These are phyloP conservation scores for Andrena cerasifolii DNA, from an alignment of 1,140 invertebrate genomes.

Conservation along the genomic window DNA sequence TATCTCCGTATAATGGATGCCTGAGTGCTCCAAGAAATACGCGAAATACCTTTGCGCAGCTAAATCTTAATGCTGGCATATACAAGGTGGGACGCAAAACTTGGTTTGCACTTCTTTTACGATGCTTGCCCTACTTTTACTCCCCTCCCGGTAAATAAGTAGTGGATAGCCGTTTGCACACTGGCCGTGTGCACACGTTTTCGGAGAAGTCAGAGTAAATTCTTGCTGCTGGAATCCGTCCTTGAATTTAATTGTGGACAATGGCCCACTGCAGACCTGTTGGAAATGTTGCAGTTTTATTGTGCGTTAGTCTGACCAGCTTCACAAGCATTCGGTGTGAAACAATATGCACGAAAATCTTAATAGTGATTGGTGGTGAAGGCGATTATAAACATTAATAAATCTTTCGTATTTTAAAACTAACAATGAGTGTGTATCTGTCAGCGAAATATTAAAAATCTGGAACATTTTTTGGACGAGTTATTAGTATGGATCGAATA, in stretches of 20 bases:
- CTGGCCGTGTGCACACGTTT: conserved; percentile 17
- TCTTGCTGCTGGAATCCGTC: conserved; percentile 44
- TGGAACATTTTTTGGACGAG: too few species aligned
- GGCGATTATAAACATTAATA: too few species aligned
- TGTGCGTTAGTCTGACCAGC: not conserved
- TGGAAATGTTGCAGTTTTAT: conserved; percentile 1
- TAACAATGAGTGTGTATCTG: too few species aligned
- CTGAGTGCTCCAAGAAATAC: conserved; percentile 42
- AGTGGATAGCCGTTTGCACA: conserved; percentile 24
- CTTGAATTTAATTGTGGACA: conserved; percentile 60
- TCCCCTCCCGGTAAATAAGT: conserved; percentile 43
- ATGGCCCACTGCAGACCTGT: not conserved
- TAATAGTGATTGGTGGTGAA: too few species aligned
- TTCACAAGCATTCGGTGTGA: not conserved
- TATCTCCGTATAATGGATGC: not conserved
- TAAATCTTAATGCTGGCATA: conserved; percentile 51
- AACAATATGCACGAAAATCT: too few species aligned
- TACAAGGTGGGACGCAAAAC: conserved; percentile 45
- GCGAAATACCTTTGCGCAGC: conserved; percentile 37
- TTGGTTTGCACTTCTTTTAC: conserved; percentile 53
- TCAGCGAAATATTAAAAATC: too few species aligned
- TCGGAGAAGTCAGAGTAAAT: conserved; percentile 35
- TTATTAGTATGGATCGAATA: too few species aligned
- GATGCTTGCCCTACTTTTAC: conserved; percentile 65
- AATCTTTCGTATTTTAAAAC: too few species aligned